These are phyloP conservation scores for Lissocephala sabroskyi DNA, from an alignment of 2,888 invertebrate genomes.

Conservation along the genomic window DNA sequence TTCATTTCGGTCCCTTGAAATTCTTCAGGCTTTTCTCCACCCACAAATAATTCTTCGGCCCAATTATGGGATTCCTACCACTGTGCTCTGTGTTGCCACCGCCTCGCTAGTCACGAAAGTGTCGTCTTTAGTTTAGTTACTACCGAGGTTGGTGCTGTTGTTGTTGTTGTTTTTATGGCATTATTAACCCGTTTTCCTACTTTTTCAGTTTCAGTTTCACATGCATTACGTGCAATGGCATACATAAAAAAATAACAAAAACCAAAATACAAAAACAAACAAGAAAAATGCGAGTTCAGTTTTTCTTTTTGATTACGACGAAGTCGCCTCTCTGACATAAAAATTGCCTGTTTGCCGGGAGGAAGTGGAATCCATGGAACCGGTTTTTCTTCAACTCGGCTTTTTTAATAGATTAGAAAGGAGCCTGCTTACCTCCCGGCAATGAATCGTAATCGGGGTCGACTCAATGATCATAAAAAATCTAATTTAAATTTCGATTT, in stretches of 20 bases:
- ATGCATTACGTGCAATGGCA: constrained; percentile 7
- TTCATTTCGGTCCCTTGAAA: too few relatives aligned
- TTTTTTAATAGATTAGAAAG: too few relatives aligned
- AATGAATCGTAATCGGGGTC: too few relatives aligned
- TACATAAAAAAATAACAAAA: background rate
- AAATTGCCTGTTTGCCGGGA: constrained; percentile 41
- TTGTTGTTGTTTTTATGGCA: constrained; percentile 44
- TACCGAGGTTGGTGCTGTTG: constrained; percentile 4
- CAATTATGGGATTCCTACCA: too few relatives aligned
- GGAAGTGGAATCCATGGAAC: constrained; percentile 17
- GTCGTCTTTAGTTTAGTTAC: constrained; percentile 52
- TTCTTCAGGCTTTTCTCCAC: too few relatives aligned
- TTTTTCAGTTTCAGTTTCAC: constrained; percentile 33
- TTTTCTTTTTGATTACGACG: background rate
- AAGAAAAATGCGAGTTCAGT: background rate
- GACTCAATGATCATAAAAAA: too few relatives aligned
- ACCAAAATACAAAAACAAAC: too few relatives aligned
- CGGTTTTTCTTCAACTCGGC: too few relatives aligned
- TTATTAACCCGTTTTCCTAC: constrained; percentile 65
- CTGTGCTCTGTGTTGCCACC: too few relatives aligned
- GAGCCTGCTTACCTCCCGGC: too few relatives aligned
- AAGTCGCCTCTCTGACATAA: constrained; percentile 15
- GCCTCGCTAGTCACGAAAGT: constrained; percentile 52
- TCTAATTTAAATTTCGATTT: too few relatives aligned
- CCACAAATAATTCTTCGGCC: too few relatives aligned